A percentile compares a stretch with the other conserved stretches of the same genome.
Evolutionary conservation across 2,797 vertebrate species (phyloP).

Genomic region (Lateolabrax maculatus): DNA sequence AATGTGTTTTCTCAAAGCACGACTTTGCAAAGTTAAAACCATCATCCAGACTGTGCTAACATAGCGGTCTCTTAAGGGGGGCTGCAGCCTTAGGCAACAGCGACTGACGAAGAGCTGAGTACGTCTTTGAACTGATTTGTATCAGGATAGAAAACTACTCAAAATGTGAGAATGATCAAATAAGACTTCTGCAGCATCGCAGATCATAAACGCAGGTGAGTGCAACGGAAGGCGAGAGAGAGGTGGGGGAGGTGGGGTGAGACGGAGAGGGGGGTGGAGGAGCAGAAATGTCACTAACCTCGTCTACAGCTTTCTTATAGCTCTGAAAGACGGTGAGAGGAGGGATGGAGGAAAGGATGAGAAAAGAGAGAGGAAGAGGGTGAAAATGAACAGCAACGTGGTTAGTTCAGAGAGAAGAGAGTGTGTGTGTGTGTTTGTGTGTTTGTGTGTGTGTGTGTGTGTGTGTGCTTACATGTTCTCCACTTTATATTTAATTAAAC

Average conservation of each 20-base stretch:
- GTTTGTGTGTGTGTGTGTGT: background rate
- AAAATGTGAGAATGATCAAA: background rate
- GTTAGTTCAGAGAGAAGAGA: conserved; percentile 68
- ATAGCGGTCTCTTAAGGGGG: no score
- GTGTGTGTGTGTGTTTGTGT: background rate
- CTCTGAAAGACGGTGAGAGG: conserved; percentile 87
- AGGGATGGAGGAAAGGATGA: conserved; percentile 73
- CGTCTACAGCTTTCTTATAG: conserved; percentile 98
- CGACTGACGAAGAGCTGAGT: no score
- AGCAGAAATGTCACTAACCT: conserved; percentile 92
- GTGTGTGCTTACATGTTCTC: background rate
- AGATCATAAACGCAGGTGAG: background rate
- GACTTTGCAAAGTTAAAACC: no score
- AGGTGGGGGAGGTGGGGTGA: conserved; percentile 12
- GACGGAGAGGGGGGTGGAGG: conserved; percentile 60
- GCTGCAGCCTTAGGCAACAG: no score
- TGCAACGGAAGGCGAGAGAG: background rate
- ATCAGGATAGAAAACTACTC: no score
- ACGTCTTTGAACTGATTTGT: no score
- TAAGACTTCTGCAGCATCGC: background rate
- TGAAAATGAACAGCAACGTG: conserved; percentile 48
- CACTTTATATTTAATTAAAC: background rate
- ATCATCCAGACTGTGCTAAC: no score
- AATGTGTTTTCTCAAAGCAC: no score
- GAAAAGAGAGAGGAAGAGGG: conserved; percentile 67